phyloP scores from a whole-genome alignment of 2,113 vertebrate species.

The Beaufortia kweichowensis region DNA sequence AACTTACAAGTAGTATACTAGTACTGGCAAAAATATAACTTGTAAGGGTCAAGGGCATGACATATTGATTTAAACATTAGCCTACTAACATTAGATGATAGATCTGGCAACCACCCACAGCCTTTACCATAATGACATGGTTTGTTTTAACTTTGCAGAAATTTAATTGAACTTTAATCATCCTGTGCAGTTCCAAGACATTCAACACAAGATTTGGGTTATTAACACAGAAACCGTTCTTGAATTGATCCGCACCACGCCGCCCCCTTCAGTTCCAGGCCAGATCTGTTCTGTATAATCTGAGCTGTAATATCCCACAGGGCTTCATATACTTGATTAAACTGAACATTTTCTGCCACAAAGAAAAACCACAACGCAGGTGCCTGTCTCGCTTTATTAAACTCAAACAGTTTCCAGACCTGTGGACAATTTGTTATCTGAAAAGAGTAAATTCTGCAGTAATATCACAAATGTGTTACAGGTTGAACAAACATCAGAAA shows the following conservation, averaged over 20 bases:
- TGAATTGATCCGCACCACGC: not conserved
- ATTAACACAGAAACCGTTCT: not conserved
- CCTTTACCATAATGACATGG: no score
- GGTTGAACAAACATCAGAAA: constrained; percentile 49
- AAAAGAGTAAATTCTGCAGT: constrained; percentile 42
- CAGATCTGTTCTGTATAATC: not conserved
- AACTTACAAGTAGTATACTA: no score
- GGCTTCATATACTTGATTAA: constrained; percentile 36
- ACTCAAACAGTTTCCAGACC: constrained; percentile 50
- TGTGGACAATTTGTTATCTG: constrained; percentile 43
- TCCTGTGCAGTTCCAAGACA: not conserved
- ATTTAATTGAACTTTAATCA: not conserved
- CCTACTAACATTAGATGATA: no score
- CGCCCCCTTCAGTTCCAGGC: not conserved
- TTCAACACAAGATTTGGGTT: constrained; percentile 13
- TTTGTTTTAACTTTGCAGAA: no score
- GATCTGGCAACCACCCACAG: no score
- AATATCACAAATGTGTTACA: constrained; percentile 53
- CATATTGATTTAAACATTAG: no score
- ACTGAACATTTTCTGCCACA: constrained; percentile 14
- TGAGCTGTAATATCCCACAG: constrained; percentile 6
- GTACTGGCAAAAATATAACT: no score
- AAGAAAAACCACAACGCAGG: constrained; percentile 46
- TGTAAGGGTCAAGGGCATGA: no score
- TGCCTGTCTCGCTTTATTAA: constrained; percentile 49